A percentile compares a stretch with the other conserved stretches of the same genome.
These are phyloP conservation scores for Podotricha telesiphe DNA, from an alignment of 2,888 invertebrate genomes.

Conservation along the genomic window DNA sequence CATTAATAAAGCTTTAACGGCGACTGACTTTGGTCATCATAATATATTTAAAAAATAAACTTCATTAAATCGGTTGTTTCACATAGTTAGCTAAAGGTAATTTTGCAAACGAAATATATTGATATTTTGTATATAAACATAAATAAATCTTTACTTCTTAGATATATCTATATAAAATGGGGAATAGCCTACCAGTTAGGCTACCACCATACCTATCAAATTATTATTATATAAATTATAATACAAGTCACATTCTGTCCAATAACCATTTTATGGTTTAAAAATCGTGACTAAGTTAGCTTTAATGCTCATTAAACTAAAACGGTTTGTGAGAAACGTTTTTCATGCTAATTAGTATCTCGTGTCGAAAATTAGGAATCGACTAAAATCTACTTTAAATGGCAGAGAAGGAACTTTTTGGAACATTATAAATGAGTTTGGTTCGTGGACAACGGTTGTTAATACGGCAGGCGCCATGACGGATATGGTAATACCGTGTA, in stretches of 20 bases:
- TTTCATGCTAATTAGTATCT: background rate
- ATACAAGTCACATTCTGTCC: conserved; percentile 6
- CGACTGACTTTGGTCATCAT: conserved; percentile 1
- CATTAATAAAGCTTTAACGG: conserved; percentile 1
- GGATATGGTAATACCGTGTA: conserved; percentile 21
- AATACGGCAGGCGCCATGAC: conserved; percentile 28
- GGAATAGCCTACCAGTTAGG: no score
- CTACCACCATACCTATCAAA: no score
- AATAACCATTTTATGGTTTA: conserved; percentile 6
- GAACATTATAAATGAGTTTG: conserved; percentile 7
- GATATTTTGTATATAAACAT: no score
- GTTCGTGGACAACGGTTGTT: conserved; percentile 17
- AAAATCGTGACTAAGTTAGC: background rate
- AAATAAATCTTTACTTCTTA: no score
- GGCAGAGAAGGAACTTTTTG: background rate
- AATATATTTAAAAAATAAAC: background rate
- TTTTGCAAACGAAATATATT: no score
- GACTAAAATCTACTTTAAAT: background rate
- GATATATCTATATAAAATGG: no score
- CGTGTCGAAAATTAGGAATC: background rate
- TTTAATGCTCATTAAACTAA: conserved; percentile 3
- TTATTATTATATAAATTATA: background rate
- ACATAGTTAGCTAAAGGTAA: no score
- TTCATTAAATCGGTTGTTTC: no score
- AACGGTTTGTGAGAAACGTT: conserved; percentile 1